These are phyloP conservation scores for Orthosia gothica DNA, from an alignment of 2,888 invertebrate genomes.

Conservation along the genomic window DNA sequence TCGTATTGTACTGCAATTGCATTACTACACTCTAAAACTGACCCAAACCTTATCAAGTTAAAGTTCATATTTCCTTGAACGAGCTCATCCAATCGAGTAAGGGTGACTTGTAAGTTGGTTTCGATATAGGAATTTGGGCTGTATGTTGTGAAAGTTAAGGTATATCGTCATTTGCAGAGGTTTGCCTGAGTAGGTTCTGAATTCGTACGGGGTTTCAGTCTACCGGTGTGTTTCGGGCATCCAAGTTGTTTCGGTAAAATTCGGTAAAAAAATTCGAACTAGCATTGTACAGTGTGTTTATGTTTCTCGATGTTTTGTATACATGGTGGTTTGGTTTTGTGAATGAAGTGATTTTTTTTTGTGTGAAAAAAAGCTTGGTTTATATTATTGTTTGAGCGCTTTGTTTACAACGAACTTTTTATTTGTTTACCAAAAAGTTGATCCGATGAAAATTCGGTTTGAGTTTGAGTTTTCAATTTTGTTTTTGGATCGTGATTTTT, in stretches of 20 bases:
- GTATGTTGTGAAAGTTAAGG: not conserved
- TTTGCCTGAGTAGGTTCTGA: conserved; percentile 39
- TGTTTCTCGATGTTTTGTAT: conserved; percentile 34
- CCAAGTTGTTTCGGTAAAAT: conserved; percentile 66
- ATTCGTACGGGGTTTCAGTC: conserved; percentile 67
- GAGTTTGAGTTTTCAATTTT: not conserved
- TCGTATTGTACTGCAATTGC: conserved; percentile 51
- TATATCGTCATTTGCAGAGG: conserved; percentile 13
- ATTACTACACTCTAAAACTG: conserved; percentile 14
- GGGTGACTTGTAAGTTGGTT: conserved; percentile 35
- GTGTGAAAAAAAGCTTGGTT: not conserved
- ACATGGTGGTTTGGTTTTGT: conserved; percentile 44
- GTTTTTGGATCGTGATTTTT: not conserved
- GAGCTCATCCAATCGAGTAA: conserved; percentile 18
- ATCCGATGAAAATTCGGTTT: not conserved
- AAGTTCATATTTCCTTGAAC: conserved; percentile 29
- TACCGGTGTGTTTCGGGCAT: conserved; percentile 63
- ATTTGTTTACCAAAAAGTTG: not conserved
- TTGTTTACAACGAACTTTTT: conserved; percentile 2
- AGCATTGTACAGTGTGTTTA: conserved; percentile 46
- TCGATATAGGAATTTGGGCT: conserved; percentile 2
- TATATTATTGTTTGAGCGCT: not conserved
- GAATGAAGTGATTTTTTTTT: conserved; percentile 21
- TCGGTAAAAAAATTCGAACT: conserved; percentile 46
- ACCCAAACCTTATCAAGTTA: accelerated